These are phyloP conservation scores for Gadus chalcogrammus DNA, from an alignment of 2,113 vertebrate genomes.

Conservation along the genomic window DNA sequence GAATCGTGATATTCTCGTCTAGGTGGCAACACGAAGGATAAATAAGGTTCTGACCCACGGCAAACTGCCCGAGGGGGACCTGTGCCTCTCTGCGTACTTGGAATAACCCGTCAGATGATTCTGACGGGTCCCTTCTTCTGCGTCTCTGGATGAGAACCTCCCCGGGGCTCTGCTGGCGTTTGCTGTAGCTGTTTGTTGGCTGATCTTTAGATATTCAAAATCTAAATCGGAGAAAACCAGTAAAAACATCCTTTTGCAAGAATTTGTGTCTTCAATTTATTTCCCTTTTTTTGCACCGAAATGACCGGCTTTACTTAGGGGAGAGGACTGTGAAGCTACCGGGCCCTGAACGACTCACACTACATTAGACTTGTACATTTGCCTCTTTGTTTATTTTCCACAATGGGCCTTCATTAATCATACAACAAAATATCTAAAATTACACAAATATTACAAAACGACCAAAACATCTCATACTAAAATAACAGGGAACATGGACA, in stretches of 20 bases:
- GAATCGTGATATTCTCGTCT: too few species aligned
- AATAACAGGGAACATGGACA: too few species aligned
- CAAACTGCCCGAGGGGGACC: conserved; percentile 25
- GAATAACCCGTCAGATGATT: conserved; percentile 27
- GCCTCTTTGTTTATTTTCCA: conserved; percentile 29
- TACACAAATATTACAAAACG: too few species aligned
- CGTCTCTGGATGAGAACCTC: conserved; percentile 26
- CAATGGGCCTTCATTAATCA: conserved; percentile 13
- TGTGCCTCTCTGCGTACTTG: conserved; percentile 26
- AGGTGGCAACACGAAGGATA: conserved; percentile 24
- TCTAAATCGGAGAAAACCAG: conserved; percentile 33
- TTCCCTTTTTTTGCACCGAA: background rate
- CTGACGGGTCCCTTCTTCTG: conserved; percentile 40
- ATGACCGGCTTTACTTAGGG: too few species aligned
- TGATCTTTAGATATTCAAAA: conserved; percentile 55
- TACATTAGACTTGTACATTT: background rate
- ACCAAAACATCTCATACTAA: too few species aligned
- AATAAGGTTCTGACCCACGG: conserved; percentile 21
- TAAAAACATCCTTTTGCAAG: conserved; percentile 55
- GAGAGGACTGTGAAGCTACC: too few species aligned
- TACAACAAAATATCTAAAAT: conserved; percentile 9
- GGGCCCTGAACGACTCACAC: too few species aligned
- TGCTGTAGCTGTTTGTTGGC: conserved; percentile 30
- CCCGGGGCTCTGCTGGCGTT: conserved; percentile 41
- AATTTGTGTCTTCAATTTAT: conserved; percentile 10